A percentile compares a stretch with the other conserved stretches of the same genome.
Conservation (phyloP, 2,888 invertebrate genomes). For the Acrocyrtus sp. region DNA sequence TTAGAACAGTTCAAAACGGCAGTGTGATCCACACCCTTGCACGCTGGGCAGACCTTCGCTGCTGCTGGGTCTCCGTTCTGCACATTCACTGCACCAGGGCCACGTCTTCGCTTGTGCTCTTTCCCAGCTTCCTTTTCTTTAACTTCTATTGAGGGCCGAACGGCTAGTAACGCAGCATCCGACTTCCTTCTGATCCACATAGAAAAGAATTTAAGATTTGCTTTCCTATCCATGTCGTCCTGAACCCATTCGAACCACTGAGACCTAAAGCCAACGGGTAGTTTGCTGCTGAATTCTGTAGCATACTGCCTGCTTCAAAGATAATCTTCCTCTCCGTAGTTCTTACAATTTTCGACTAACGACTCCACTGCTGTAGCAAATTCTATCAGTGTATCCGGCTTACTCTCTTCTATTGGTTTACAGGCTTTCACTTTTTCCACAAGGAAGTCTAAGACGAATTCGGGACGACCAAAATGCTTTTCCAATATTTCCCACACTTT, state of each 20-base stretch:
- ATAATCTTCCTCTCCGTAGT: neutral
- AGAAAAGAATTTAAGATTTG: neutral
- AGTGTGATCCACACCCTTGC: too few species aligned
- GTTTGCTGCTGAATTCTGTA: too few species aligned
- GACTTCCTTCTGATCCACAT: neutral
- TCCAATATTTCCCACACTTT: conserved; percentile 3
- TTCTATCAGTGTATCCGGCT: conserved; percentile 7
- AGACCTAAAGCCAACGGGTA: neutral
- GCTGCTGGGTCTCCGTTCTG: too few species aligned
- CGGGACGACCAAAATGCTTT: neutral
- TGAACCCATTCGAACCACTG: neutral
- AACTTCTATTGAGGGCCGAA: neutral
- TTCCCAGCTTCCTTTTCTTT: neutral
- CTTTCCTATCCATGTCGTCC: neutral
- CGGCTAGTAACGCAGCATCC: neutral
- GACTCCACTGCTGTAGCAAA: conserved; percentile 1
- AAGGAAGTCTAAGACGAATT: neutral
- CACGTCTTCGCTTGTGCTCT: too few species aligned
- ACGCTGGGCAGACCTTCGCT: too few species aligned
- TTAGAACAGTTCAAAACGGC: neutral
- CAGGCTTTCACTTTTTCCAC: conserved; percentile 1
- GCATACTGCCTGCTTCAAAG: neutral
- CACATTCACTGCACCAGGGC: too few species aligned
- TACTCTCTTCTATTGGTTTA: neutral
- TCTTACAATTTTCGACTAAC: neutral